Base-by-base conservation (phyloP, 2,113 vertebrate species). In the Notothenia rossii region DNA sequence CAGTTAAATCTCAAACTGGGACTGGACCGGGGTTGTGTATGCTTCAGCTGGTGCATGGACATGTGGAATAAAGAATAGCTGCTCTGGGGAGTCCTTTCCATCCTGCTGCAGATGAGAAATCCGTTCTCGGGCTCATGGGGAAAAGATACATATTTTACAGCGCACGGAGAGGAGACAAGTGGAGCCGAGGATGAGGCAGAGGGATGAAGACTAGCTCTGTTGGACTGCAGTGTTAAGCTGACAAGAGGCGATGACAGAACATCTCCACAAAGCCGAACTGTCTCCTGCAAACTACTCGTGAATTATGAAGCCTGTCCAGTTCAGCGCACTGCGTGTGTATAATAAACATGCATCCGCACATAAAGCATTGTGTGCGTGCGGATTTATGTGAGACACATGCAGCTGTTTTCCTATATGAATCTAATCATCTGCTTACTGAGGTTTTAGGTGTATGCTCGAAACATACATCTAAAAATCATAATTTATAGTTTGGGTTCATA, bases 201-300 rank as follows among this genome's bases (percentile, higher is more conserved):
- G 79, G 86, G 85, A 87, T 82, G 89, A 86, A 88, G 90, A 88
- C 81, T 6, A 81, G 79, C 83, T 86, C 72, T 40, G 81, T 85
- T 82, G 86, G 76, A 84, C 84, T 17, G 81, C 59, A 59, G 83
- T 76, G 85, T 87, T 93, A 92, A 92, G 68, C 79, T 91, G 91
- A 91, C 90, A 93, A 86, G 91, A 80, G 82, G 87, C 82, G 81
- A 89, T 91, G 93, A 92, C 88, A 87, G 85, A 88, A 80, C 81
- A 86, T 84, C 89, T 85, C 88, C 85, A 82, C 80, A 90, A 87
- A 88, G 61, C 64, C 82, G 72, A 56, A 86, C 77, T 55, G 75
- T 87, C 75, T 86, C 75, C 84, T 89, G 82, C 62, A 91, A 84
- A 81, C 89, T 79, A 55, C 80, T 75, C 36, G 79, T 90, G 90